These are phyloP conservation scores for Grus americana DNA, from an alignment of 2,113 vertebrate species.

Conservation along the genomic window DNA sequence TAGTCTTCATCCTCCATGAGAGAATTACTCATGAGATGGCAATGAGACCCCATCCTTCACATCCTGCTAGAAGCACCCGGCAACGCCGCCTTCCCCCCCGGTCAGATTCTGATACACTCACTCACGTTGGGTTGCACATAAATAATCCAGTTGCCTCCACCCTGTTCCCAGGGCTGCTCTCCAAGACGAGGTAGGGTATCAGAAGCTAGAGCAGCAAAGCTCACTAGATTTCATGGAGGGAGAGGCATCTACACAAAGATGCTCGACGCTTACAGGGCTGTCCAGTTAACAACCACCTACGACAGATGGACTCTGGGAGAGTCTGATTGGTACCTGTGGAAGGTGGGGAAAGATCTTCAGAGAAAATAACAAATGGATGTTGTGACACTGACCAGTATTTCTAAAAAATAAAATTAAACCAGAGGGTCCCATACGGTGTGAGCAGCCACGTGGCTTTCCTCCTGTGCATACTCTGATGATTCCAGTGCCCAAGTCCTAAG, in stretches of 20 bases:
- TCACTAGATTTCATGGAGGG: neutral
- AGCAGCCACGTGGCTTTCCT: conserved; percentile 26
- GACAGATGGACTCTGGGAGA: neutral
- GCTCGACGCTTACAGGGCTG: neutral
- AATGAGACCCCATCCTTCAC: neutral
- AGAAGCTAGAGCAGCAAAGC: conserved; percentile 26
- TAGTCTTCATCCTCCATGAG: neutral
- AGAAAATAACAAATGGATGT: conserved; percentile 13
- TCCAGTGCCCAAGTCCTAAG: conserved; percentile 54
- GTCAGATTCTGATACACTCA: neutral
- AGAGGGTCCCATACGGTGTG: neutral
- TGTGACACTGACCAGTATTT: conserved; percentile 19
- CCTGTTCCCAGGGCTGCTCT: neutral
- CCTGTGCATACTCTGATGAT: conserved; percentile 22
- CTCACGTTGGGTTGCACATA: neutral
- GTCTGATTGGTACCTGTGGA: neutral
- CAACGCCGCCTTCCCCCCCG: accelerated
- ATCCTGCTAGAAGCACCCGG: neutral
- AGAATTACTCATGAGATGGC: neutral
- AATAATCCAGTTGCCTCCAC: conserved; percentile 9
- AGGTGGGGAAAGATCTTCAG: conserved; percentile 11
- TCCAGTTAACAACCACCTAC: neutral
- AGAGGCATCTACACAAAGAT: neutral
- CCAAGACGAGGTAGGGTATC: conserved; percentile 41
- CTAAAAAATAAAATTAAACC: conserved; percentile 45